Conservation (phyloP, 2,888 invertebrate species). For the Phalangium opilio region DNA sequence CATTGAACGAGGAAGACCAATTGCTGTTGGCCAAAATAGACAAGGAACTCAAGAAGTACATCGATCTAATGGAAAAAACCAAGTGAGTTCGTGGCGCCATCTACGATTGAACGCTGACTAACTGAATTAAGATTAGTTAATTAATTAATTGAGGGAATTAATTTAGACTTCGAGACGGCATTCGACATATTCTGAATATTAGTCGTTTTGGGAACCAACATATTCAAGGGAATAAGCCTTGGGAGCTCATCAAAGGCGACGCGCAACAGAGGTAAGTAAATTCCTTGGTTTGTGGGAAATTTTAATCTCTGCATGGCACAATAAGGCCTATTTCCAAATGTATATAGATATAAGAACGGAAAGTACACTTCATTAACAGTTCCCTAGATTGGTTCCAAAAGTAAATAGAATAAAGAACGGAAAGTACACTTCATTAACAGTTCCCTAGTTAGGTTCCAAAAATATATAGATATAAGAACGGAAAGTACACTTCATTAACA, state of each 20-base stretch:
- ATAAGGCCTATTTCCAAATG: no score
- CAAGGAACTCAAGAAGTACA: constrained; percentile 56
- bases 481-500: no score
- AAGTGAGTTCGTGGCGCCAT: constrained; percentile 10
- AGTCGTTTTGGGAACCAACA: constrained; percentile 90
- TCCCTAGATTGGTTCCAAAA: no score
- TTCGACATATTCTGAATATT: constrained; percentile 66
- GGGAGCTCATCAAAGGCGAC: constrained; percentile 76
- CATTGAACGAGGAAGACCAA: constrained; percentile 47
- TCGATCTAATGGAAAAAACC: constrained; percentile 54
- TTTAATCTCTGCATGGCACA: no score
- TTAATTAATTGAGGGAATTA: background rate
- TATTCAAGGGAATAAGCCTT: constrained; percentile 87
- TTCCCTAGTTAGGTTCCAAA: no score
- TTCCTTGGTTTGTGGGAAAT: no score
- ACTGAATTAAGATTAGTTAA: background rate
- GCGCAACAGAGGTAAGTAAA: constrained; percentile 24
- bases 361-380: no score
- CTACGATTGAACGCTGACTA: constrained; percentile 3
- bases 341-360: no score
- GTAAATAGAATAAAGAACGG: no score
- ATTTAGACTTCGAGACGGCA: constrained; percentile 58
- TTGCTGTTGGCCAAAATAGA: constrained; percentile 60
- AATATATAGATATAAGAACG: no score
- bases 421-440: no score